Conservation (phyloP, 2,888 invertebrate genomes). For the Tenthredo mesomela region DNA sequence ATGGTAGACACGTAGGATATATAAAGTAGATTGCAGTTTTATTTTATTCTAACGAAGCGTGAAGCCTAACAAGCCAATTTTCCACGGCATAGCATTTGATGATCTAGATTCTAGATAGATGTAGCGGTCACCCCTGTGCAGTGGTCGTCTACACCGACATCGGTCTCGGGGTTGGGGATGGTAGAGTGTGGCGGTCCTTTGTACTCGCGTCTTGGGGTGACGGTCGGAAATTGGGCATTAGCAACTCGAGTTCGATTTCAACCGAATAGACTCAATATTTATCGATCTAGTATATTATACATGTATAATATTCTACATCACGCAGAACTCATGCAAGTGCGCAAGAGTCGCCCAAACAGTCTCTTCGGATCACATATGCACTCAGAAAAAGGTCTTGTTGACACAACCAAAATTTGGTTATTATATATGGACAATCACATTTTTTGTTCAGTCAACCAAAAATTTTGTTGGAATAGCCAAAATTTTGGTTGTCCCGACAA, state of each 20-base stretch:
- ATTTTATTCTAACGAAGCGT: slow-evolving; percentile 44
- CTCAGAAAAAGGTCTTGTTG: no score
- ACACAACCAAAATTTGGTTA: no score
- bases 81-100: slow-evolving; percentile 56
- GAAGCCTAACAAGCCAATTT: slow-evolving; percentile 61
- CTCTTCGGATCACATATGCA: neutral
- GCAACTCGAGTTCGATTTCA: slow-evolving; percentile 57
- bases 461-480: no score
- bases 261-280: slow-evolving; percentile 39
- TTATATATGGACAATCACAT: no score
- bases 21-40: slow-evolving; percentile 14
- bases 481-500: no score
- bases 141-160: slow-evolving; percentile 1
- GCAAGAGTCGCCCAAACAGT: neutral
- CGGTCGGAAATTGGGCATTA: slow-evolving; percentile 75
- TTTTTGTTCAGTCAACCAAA: no score
- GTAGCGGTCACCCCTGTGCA: slow-evolving; percentile 3
- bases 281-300: neutral
- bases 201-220: slow-evolving; percentile 62
- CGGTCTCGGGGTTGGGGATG: slow-evolving; percentile 22
- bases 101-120: slow-evolving; percentile 31
- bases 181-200: slow-evolving; percentile 56
- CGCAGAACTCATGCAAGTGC: neutral
- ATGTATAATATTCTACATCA: neutral
- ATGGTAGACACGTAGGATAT: slow-evolving; percentile 1